Evolutionary conservation across 2,113 vertebrate genomes (phyloP).

Genomic region (Hippoglossus stenolepis): DNA sequence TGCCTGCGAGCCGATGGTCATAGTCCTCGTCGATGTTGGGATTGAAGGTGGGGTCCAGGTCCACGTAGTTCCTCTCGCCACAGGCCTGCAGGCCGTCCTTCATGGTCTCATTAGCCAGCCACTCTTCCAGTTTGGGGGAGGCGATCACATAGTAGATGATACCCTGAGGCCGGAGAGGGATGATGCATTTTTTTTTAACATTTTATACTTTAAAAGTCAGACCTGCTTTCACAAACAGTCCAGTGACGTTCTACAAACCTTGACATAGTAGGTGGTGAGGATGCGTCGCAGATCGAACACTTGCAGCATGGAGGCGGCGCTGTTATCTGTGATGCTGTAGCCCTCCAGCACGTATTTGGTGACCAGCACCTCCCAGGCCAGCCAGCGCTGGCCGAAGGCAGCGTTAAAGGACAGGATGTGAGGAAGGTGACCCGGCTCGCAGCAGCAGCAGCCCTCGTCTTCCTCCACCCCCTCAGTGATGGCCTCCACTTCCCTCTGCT

Average conservation of each 20-base stretch:
- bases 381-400: constrained; percentile 92
- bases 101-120: constrained; percentile 97
- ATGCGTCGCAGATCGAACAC: constrained; percentile 92
- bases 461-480: constrained; percentile 94
- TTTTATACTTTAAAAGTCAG: background rate
- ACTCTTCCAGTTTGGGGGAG: constrained; percentile 94
- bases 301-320: constrained; percentile 93
- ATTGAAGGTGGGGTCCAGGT: constrained; percentile 98
- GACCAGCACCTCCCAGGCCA: constrained; percentile 93
- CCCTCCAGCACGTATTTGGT: constrained; percentile 93
- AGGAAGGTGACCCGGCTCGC: constrained; percentile 90
- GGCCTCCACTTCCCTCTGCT: constrained; percentile 93
- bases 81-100: constrained; percentile 92
- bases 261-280: constrained; percentile 93
- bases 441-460: constrained; percentile 93
- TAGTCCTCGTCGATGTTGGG: constrained; percentile 99
- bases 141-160: constrained; percentile 97
- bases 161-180: constrained; percentile 79
- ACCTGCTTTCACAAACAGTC: background rate
- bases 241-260: constrained; percentile 74
- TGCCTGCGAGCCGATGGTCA: constrained; percentile 94
- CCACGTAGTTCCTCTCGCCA: constrained; percentile 94
- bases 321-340: constrained; percentile 94
- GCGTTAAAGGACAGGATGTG: constrained; percentile 92
- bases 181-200: background rate